Base-by-base conservation (phyloP, 2,113 vertebrate species). In the Poeciliopsis prolifica region DNA sequence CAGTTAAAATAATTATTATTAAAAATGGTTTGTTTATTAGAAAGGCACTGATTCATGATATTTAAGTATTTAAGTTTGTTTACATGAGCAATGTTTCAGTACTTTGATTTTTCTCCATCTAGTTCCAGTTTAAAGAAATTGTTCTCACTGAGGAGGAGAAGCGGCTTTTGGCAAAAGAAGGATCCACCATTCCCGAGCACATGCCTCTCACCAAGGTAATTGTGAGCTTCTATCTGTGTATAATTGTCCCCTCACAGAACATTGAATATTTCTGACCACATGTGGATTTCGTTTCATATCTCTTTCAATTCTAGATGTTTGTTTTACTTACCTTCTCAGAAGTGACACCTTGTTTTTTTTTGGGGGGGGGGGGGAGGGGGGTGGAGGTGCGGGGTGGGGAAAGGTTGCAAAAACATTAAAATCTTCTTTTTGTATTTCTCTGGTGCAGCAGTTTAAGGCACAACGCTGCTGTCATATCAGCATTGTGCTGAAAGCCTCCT, bases 141-240 rank as follows among this genome's bases (percentile, higher is more conserved):
- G 66, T 94, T 33, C 92, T 99, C 79, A 96, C 95, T 0, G 95
- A 96, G 26, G 96, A 98, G 69, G 97, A 98, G 87, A 95, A 90
- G 68, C 91, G 94, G 13, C 94, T 98, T 5, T 86, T 98, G 89
- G 86, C 92, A 1, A 97, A 97, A 82, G 96, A 98, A 81, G 96
- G 96, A 5, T 68, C 92, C 35, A 82, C 89, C 0, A 91, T 98
- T 79, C 95, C 96, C 1, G 68, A 87, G 12, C 86, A 92, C 62
- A 92, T 96, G 88, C 96, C 96, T 63, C 95, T 98, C 58, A 96
- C 94, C n/a, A 96, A 96, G 94, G 97, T 98, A 91, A 89, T 77
- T 24, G 66, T 28, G 26, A 12, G 0, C 1, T 24, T 24, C 3
- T 2, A 3, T 48, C 28, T 26, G 1, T 33, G 5, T 61, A 44